A percentile compares a stretch with the other conserved stretches of the same genome.
Evolutionary conservation across 2,888 invertebrate genomes (phyloP).

Genomic region (Tridacna gigas): DNA sequence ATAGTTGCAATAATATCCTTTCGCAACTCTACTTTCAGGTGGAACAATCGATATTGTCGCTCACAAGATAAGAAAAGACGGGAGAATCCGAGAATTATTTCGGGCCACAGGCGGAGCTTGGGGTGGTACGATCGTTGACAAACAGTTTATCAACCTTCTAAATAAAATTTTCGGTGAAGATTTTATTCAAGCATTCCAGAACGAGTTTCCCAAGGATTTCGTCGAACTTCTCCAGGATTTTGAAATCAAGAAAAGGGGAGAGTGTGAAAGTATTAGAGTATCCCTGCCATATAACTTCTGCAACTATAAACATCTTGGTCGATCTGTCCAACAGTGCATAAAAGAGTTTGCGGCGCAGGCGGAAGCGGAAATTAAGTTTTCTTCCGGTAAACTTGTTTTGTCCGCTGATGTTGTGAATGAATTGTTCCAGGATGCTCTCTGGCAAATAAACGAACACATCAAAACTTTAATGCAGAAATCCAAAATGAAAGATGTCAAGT

Average conservation of each 20-base stretch:
- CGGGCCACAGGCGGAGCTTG: constrained; percentile 82
- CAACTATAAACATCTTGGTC: constrained; percentile 76
- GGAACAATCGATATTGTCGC: constrained; percentile 82
- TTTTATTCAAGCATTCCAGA: constrained; percentile 75
- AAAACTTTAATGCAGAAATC: constrained; percentile 72
- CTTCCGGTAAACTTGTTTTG: constrained; percentile 79
- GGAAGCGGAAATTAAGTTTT: constrained; percentile 77
- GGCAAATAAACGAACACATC: constrained; percentile 77
- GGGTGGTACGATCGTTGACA: constrained; percentile 80
- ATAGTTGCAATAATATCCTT: too few species aligned
- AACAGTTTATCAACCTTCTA: constrained; percentile 75
- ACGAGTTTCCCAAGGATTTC: constrained; percentile 77
- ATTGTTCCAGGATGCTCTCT: constrained; percentile 76
- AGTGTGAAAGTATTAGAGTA: constrained; percentile 78
- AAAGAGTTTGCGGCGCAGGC: constrained; percentile 72
- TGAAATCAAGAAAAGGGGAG: constrained; percentile 80
- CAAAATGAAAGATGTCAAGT: constrained; percentile 76
- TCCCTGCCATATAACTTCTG: constrained; percentile 81
- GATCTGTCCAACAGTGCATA: constrained; percentile 77
- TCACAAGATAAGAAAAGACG: constrained; percentile 80
- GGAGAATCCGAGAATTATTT: constrained; percentile 77
- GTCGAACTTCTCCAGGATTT: constrained; percentile 80
- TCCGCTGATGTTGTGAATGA: constrained; percentile 74
- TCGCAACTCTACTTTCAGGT: constrained; percentile 65
- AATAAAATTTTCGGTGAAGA: constrained; percentile 77